These are phyloP conservation scores for Rhabdornis inornatus DNA, from an alignment of 2,113 vertebrate species.

Conservation along the genomic window DNA sequence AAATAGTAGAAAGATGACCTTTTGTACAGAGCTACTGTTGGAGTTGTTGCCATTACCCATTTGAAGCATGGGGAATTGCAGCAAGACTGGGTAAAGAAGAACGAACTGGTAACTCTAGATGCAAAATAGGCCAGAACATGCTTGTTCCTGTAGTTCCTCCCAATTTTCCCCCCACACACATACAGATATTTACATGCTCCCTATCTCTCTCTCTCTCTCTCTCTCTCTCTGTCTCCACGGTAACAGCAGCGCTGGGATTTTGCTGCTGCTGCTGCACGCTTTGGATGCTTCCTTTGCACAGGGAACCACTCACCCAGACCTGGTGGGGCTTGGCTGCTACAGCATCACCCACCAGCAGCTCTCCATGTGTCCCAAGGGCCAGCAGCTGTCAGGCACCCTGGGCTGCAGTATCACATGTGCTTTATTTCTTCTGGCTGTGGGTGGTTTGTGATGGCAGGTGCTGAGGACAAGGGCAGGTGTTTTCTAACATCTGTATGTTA, in stretches of 20 bases:
- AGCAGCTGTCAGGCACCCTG: neutral
- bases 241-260: constrained; percentile 31
- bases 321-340: neutral
- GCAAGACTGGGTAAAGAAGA: neutral
- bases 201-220: neutral
- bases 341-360: neutral
- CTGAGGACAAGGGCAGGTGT: neutral
- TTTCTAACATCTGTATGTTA: neutral
- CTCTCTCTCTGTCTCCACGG: constrained; percentile 60
- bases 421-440: neutral
- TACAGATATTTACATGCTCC: fast-evolving
- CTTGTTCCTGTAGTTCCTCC: neutral
- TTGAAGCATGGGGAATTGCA: constrained; percentile 15
- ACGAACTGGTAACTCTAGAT: neutral
- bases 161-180: neutral
- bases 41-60: neutral
- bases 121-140: constrained; percentile 14
- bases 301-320: neutral
- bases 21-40: neutral
- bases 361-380: fast-evolving
- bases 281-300: constrained; percentile 30
- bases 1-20: constrained; percentile 5
- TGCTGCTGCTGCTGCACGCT: neutral
- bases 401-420: neutral
- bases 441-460: neutral